These are phyloP conservation scores for Cryptotermes secundus DNA, from an alignment of 1,140 invertebrate genomes.

Conservation along the genomic window DNA sequence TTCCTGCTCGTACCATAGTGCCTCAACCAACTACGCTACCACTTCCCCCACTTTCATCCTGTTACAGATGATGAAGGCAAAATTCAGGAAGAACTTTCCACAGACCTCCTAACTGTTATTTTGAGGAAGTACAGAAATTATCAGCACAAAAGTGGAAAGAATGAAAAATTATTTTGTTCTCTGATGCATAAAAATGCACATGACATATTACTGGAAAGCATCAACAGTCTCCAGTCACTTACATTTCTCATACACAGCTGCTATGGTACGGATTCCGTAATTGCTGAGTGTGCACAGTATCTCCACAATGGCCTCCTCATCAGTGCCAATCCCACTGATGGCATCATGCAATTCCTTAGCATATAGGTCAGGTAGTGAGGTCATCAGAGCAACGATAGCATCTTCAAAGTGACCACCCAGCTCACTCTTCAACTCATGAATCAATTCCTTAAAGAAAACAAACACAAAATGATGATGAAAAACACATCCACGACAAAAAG, in stretches of 20 bases:
- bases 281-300: slow-evolving; percentile 58
- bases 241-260: slow-evolving; percentile 53
- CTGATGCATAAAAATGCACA: background rate
- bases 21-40: too few species aligned
- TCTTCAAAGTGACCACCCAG: slow-evolving; percentile 61
- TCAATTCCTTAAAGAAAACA: slow-evolving; percentile 50
- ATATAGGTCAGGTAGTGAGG: slow-evolving; percentile 54
- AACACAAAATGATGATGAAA: background rate
- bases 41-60: too few species aligned
- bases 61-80: too few species aligned
- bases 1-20: too few species aligned
- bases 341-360: slow-evolving; percentile 57
- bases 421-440: slow-evolving; percentile 60
- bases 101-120: background rate
- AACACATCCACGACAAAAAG: background rate
- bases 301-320: slow-evolving; percentile 58
- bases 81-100: background rate
- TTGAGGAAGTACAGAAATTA: background rate
- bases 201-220: background rate
- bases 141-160: too few species aligned
- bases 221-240: slow-evolving; percentile 39
- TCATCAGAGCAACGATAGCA: slow-evolving; percentile 59
- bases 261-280: slow-evolving; percentile 53
- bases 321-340: slow-evolving; percentile 54
- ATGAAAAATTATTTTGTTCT: background rate